Percentiles rank a stretch among this genome's conserved stretches.
Conservation (phyloP, 2,888 invertebrate genomes). For the Tipula unca region DNA sequence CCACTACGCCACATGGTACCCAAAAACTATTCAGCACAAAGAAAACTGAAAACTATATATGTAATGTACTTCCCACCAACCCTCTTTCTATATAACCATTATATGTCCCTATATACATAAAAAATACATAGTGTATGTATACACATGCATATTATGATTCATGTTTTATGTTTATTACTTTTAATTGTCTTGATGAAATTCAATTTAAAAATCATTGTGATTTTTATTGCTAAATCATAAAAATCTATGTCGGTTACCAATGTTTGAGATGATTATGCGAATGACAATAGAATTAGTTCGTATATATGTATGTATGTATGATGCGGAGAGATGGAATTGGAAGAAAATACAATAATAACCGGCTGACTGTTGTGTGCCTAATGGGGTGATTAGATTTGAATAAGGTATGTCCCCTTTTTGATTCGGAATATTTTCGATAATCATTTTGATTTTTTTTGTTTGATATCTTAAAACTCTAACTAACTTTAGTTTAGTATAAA, state of each 20-base stretch:
- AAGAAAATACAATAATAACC: not conserved
- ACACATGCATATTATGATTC: not conserved
- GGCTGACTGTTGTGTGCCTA: not conserved
- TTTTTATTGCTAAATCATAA: conserved; percentile 8
- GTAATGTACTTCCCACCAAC: not conserved
- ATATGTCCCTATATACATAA: not conserved
- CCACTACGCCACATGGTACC: not conserved
- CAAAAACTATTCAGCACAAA: not conserved
- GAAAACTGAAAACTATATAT: not conserved
- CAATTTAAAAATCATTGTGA: conserved; percentile 9
- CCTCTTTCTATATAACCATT: not conserved
- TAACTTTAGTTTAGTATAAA: not conserved
- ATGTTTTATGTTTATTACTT: not conserved
- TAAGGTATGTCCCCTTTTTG: not conserved
- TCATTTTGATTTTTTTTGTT: not conserved
- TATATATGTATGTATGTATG: not conserved
- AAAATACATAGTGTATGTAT: not conserved
- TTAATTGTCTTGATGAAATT: conserved; percentile 8
- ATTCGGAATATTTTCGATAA: not conserved
- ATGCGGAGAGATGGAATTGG: not conserved
- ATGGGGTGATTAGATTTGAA: not conserved
- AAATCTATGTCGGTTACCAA: not conserved
- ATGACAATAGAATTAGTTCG: not conserved
- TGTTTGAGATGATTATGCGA: not conserved
- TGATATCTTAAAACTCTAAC: not conserved